These are phyloP conservation scores for Scaptomyza montana DNA, from an alignment of 1,140 invertebrate genomes.

Conservation along the genomic window DNA sequence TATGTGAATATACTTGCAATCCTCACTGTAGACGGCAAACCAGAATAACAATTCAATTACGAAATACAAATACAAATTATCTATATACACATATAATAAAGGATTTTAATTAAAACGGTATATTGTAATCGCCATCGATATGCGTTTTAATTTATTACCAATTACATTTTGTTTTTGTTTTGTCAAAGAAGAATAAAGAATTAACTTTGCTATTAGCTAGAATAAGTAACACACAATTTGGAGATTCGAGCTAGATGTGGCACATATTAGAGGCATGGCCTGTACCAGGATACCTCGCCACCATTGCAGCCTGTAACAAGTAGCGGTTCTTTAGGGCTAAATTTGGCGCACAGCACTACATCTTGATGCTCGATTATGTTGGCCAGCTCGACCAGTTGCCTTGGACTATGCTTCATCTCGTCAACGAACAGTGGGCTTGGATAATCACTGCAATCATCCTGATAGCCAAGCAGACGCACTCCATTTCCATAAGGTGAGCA, in stretches of 20 bases:
- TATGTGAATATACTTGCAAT: slow-evolving; percentile 25
- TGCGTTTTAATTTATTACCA: slow-evolving; percentile 17
- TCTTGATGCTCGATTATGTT: slow-evolving; percentile 90
- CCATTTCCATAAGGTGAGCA: slow-evolving; percentile 95
- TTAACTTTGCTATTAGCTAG: slow-evolving; percentile 23
- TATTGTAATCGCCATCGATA: slow-evolving; percentile 26
- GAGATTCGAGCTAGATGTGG: background rate
- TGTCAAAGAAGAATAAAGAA: background rate
- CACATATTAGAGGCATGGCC: slow-evolving; percentile 86
- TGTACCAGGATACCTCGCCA: slow-evolving; percentile 95
- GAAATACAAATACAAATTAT: slow-evolving; percentile 30
- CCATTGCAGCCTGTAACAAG: slow-evolving; percentile 94
- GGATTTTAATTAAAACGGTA: slow-evolving; percentile 52
- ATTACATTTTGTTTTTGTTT: slow-evolving; percentile 5
- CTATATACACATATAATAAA: slow-evolving; percentile 42
- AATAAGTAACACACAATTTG: slow-evolving; percentile 26
- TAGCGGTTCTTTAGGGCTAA: slow-evolving; percentile 92
- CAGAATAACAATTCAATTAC: slow-evolving; percentile 14
- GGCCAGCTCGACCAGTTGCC: slow-evolving; percentile 86
- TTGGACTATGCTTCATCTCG: slow-evolving; percentile 72
- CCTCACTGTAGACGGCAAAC: slow-evolving; percentile 27
- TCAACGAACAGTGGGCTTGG: slow-evolving; percentile 86
- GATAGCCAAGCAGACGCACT: slow-evolving; percentile 92
- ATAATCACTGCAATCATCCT: slow-evolving; percentile 90
- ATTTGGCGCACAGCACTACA: slow-evolving; percentile 95